A percentile compares a stretch with the other conserved stretches of the same genome.
These are phyloP conservation scores for Graptemys geographica DNA, from an alignment of 2,797 vertebrate species.

Conservation along the genomic window DNA sequence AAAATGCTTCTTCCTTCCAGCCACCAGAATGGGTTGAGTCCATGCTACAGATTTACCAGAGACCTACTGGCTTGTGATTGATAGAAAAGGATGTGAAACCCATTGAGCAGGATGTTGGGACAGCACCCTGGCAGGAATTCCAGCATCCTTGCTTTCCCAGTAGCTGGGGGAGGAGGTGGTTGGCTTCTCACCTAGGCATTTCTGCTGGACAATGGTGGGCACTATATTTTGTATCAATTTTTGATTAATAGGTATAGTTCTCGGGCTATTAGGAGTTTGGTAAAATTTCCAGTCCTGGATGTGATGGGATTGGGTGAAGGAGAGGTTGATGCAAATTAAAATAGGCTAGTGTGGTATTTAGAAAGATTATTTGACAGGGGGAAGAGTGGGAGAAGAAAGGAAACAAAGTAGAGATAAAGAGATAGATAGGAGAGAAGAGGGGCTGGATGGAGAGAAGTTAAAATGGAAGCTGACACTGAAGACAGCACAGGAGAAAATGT, in stretches of 20 bases:
- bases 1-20: neutral
- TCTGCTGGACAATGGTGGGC: neutral
- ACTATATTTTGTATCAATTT: neutral
- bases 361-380: neutral
- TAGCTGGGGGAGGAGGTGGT: neutral
- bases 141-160: neutral
- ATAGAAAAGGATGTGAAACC: slow-evolving; percentile 4
- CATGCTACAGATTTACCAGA: neutral
- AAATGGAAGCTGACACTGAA: neutral
- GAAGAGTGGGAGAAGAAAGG: neutral
- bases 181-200: neutral
- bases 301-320: neutral
- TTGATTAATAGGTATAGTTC: neutral
- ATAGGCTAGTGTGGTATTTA: neutral
- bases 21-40: neutral
- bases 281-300: neutral
- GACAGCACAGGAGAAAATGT: neutral
- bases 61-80: neutral
- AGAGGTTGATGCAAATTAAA: neutral
- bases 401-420: neutral
- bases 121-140: neutral
- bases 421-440: neutral
- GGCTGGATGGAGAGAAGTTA: neutral
- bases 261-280: neutral
- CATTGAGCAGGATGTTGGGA: neutral